Evolutionary conservation across 2,113 vertebrate genomes (phyloP).

Genomic region (Bucco capensis): DNA sequence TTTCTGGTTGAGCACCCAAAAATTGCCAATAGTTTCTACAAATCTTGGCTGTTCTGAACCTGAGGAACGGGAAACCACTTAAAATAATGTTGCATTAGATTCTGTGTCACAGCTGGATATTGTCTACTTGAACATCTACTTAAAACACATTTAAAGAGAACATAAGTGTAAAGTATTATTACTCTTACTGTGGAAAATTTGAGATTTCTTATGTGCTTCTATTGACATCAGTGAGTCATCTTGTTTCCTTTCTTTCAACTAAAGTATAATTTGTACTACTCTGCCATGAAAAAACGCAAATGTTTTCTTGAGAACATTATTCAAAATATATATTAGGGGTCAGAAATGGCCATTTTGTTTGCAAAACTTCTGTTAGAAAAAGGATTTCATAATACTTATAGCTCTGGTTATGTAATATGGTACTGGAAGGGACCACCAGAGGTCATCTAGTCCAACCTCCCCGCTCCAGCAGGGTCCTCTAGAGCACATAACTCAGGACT

Average conservation of each 20-base stretch:
- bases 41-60: background rate
- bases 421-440: too few species aligned
- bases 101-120: background rate
- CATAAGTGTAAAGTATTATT: background rate
- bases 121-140: background rate
- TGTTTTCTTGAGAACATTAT: background rate
- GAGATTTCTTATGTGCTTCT: background rate
- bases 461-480: too few species aligned
- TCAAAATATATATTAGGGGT: background rate
- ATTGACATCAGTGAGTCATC: background rate
- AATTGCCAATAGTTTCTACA: background rate
- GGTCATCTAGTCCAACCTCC: too few species aligned
- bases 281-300: background rate
- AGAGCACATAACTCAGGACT: too few species aligned
- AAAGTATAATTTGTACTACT: background rate
- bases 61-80: background rate
- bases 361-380: background rate
- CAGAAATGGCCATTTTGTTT: background rate
- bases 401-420: background rate
- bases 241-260: background rate
- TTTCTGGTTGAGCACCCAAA: background rate
- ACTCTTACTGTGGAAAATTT: background rate
- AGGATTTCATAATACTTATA: background rate
- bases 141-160: background rate
- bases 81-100: background rate